A percentile compares a stretch with the other conserved stretches of the same genome.
Conservation (phyloP, 2,113 vertebrate species). For the Barbus barbus region DNA sequence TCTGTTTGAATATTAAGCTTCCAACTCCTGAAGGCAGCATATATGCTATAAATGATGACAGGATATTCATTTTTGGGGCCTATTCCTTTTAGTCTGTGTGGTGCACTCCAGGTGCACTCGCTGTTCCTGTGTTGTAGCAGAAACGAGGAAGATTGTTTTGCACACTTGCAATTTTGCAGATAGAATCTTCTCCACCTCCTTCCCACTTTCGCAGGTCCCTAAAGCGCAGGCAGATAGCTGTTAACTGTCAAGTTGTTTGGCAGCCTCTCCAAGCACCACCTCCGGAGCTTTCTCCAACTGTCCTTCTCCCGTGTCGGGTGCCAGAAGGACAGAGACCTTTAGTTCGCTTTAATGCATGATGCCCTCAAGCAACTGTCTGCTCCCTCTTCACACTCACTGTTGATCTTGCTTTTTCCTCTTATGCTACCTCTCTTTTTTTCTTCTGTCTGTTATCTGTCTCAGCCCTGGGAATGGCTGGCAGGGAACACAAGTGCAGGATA, state of each 20-base stretch:
- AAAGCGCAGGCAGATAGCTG: slow-evolving; percentile 40
- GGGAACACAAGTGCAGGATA: too few species aligned
- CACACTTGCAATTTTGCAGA: slow-evolving; percentile 49
- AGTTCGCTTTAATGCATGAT: slow-evolving; percentile 34
- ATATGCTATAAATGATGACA: not conserved
- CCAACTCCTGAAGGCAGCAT: not conserved
- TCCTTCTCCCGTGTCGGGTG: slow-evolving; percentile 35
- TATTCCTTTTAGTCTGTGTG: not conserved
- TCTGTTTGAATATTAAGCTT: slow-evolving; percentile 46
- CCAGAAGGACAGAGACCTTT: slow-evolving; percentile 35
- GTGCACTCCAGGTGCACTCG: slow-evolving; percentile 1
- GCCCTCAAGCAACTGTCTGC: slow-evolving; percentile 44
- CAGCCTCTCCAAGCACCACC: slow-evolving; percentile 48
- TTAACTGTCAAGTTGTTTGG: slow-evolving; percentile 50
- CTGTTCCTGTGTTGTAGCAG: slow-evolving; percentile 37
- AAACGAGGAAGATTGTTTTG: slow-evolving; percentile 39
- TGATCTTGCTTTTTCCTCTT: slow-evolving; percentile 17
- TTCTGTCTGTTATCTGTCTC: slow-evolving; percentile 8
- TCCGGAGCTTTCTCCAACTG: slow-evolving; percentile 50
- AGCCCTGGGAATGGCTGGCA: too few species aligned
- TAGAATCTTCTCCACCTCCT: slow-evolving; percentile 44
- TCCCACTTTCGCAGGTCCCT: slow-evolving; percentile 46
- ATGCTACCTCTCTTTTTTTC: not conserved
- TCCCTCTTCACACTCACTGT: slow-evolving; percentile 11
- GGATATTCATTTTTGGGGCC: not conserved